A percentile compares a stretch with the other conserved stretches of the same genome.
phyloP scores from a whole-genome alignment of 2,888 invertebrate genomes.

The Vanessa cardui region DNA sequence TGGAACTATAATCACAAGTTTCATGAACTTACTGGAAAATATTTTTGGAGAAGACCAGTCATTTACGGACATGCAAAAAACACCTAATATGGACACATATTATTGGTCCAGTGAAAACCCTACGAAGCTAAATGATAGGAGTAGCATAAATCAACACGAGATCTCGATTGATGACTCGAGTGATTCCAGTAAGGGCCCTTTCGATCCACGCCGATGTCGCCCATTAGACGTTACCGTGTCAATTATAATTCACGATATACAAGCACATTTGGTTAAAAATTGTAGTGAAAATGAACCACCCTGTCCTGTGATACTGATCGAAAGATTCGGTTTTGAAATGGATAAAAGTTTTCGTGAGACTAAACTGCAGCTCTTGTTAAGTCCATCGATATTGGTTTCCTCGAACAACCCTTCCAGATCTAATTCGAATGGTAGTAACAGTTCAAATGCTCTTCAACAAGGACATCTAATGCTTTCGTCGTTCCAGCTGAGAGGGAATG shows the following conservation, averaged over 20 bases:
- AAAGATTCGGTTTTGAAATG: conserved; percentile 98
- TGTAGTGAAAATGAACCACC: conserved; percentile 95
- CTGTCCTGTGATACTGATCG: conserved; percentile 94
- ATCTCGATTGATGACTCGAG: conserved; percentile 85
- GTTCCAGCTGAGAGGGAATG: conserved; percentile 95
- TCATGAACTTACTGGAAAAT: conserved; percentile 96
- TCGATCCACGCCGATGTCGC: conserved; percentile 94
- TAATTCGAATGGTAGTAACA: conserved; percentile 58
- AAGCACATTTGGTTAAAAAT: conserved; percentile 96
- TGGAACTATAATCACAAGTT: conserved; percentile 94
- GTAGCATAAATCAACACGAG: conserved; percentile 75
- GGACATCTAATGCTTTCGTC: conserved; percentile 94
- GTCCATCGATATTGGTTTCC: conserved; percentile 93
- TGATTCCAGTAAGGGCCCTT: conserved; percentile 84
- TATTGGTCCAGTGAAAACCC: conserved; percentile 68
- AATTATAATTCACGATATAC: conserved; percentile 96
- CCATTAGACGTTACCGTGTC: conserved; percentile 96
- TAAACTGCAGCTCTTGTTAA: conserved; percentile 93
- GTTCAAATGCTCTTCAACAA: conserved; percentile 85
- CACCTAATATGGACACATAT: conserved; percentile 72
- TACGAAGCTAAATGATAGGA: conserved; percentile 68
- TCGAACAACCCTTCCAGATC: conserved; percentile 88
- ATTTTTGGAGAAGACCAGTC: conserved; percentile 98
- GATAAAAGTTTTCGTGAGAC: conserved; percentile 96
- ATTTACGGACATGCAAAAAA: conserved; percentile 95